Evolutionary conservation across 2,888 invertebrate genomes (phyloP).

Genomic region (Acleris cristana): DNA sequence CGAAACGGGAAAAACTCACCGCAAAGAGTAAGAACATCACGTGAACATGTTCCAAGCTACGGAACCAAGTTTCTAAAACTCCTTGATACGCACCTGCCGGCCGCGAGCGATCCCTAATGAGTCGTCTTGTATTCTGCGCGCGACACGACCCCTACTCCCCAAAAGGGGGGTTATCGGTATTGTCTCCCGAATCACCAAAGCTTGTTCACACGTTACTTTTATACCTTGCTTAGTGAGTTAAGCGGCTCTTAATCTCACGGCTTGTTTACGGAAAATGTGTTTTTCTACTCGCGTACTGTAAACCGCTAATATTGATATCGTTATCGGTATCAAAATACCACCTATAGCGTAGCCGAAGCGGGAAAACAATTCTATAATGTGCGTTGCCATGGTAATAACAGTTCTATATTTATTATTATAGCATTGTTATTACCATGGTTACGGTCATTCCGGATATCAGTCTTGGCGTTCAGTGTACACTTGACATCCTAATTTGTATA

Average conservation of each 20-base stretch:
- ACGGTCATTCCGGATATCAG: too few relatives aligned
- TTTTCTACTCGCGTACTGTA: too few relatives aligned
- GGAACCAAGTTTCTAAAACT: not conserved
- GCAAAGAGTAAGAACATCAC: not conserved
- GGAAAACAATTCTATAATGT: too few relatives aligned
- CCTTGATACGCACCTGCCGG: conserved; percentile 6
- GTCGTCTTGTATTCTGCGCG: conserved; percentile 18
- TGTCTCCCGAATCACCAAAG: conserved; percentile 17
- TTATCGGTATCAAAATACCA: too few relatives aligned
- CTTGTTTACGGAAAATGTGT: too few relatives aligned
- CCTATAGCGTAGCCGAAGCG: too few relatives aligned
- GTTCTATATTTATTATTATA: too few relatives aligned
- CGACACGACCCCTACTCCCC: conserved; percentile 9
- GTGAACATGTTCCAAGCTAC: not conserved
- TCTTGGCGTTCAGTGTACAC: too few relatives aligned
- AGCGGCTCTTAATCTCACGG: not conserved
- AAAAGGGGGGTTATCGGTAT: not conserved
- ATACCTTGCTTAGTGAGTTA: not conserved
- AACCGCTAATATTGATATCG: too few relatives aligned
- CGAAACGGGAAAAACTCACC: not conserved
- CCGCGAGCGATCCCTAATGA: conserved; percentile 18
- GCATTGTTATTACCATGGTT: too few relatives aligned
- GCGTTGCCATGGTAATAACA: too few relatives aligned
- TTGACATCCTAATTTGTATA: too few relatives aligned
- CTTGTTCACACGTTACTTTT: conserved; percentile 8